Percentiles rank a stretch among this genome's conserved stretches.
phyloP scores from a whole-genome alignment of 2,888 invertebrate species.

The Conomelus anceps region DNA sequence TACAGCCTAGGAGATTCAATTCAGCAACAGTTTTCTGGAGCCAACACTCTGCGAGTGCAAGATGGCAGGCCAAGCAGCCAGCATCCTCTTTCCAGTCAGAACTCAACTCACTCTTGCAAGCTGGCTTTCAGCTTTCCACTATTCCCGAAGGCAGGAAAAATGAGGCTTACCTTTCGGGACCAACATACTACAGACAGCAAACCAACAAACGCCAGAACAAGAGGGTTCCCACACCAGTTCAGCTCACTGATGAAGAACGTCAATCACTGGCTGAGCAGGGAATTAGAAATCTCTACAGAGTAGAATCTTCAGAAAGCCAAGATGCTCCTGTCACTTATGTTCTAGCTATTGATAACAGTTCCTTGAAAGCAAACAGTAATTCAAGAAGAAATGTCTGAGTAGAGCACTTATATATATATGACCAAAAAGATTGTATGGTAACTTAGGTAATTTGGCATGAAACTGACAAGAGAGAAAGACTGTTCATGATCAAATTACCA shows the following conservation, averaged over 20 bases:
- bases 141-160: neutral
- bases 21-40: neutral
- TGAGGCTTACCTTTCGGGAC: neutral
- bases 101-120: constrained; percentile 29
- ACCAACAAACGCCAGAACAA: constrained; percentile 21
- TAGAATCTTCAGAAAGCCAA: constrained; percentile 31
- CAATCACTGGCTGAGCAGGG: constrained; percentile 29
- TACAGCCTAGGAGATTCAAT: constrained; percentile 1
- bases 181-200: constrained; percentile 1
- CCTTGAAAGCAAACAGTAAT: neutral
- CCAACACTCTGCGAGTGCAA: neutral
- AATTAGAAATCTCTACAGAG: constrained; percentile 31
- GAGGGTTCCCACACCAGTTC: constrained; percentile 29
- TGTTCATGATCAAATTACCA: neutral
- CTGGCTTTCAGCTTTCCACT: constrained; percentile 27
- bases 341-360: constrained; percentile 27
- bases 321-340: constrained; percentile 31
- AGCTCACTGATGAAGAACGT: constrained; percentile 29
- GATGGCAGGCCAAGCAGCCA: constrained; percentile 22
- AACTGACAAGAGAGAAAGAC: neutral
- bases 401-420: no score
- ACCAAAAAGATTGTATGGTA: neutral
- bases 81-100: constrained; percentile 30
- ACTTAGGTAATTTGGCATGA: neutral
- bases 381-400: neutral